These are phyloP conservation scores for Typhlichthys subterraneus DNA, from an alignment of 2,797 vertebrate species.

Conservation along the genomic window DNA sequence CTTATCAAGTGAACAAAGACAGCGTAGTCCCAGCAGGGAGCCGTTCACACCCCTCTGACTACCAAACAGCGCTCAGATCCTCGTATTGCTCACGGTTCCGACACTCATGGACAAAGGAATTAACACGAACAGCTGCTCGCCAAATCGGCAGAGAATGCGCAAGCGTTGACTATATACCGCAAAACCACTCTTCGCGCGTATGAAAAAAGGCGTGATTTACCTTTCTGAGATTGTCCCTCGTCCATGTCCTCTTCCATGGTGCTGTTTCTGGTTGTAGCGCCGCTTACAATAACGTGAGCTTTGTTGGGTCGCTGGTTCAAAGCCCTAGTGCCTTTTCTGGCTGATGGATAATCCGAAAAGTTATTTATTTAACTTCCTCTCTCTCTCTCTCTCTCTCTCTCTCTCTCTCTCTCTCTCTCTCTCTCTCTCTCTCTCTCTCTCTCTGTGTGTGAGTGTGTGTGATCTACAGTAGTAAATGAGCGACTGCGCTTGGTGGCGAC, in stretches of 20 bases:
- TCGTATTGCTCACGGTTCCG: slow-evolving; percentile 52
- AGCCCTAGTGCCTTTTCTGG: slow-evolving; percentile 54
- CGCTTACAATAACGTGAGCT: slow-evolving; percentile 5
- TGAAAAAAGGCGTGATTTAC: slow-evolving; percentile 67
- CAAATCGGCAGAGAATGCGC: slow-evolving; percentile 33
- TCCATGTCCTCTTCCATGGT: slow-evolving; percentile 99
- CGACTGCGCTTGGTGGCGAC: too few species aligned
- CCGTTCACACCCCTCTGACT: slow-evolving; percentile 65
- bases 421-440: neutral
- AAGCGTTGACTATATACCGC: slow-evolving; percentile 41
- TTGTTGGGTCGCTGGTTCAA: slow-evolving; percentile 71
- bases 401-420: slow-evolving; percentile 21
- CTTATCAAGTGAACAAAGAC: slow-evolving; percentile 75
- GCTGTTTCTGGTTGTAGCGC: slow-evolving; percentile 74
- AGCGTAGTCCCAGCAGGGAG: slow-evolving; percentile 38
- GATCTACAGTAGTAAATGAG: too few species aligned
- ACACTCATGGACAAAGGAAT: slow-evolving; percentile 71
- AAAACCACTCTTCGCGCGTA: slow-evolving; percentile 25
- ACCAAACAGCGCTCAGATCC: slow-evolving; percentile 45
- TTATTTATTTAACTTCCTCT: slow-evolving; percentile 43
- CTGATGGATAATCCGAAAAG: slow-evolving; percentile 59
- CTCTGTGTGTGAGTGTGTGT: too few species aligned
- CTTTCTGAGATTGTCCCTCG: slow-evolving; percentile 98
- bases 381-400: slow-evolving; percentile 35
- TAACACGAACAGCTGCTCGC: slow-evolving; percentile 62